Conservation (phyloP, 2,797 vertebrate genomes). For the Pipistrellus pygmaeus region DNA sequence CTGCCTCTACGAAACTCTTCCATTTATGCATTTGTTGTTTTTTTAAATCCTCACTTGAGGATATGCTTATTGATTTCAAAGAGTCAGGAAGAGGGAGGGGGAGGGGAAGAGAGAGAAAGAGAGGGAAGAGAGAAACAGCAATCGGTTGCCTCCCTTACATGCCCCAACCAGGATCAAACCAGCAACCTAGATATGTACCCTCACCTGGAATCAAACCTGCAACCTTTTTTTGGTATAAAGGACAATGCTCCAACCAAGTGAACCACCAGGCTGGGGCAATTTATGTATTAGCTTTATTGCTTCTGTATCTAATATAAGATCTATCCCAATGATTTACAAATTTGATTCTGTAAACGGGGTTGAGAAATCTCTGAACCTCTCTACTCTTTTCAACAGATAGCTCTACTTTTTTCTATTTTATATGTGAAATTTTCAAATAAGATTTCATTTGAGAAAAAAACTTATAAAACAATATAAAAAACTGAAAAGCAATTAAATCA, state of each 20-base stretch:
- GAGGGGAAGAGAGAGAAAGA: not conserved
- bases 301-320: constrained; percentile 17
- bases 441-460: constrained; percentile 6
- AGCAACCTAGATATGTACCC: not conserved
- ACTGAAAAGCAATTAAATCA: constrained; percentile 29
- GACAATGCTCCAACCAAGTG: not conserved
- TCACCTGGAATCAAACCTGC: not conserved
- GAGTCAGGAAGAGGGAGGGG: not conserved
- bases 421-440: not conserved
- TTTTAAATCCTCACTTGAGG: not conserved
- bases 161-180: not conserved
- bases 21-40: not conserved
- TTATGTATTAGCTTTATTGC: not conserved
- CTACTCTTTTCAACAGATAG: not conserved
- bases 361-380: not conserved
- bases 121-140: not conserved
- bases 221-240: not conserved
- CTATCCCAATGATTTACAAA: not conserved
- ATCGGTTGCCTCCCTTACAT: not conserved
- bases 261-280: not conserved
- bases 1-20: not conserved
- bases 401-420: not conserved
- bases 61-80: not conserved
- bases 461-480: not conserved
- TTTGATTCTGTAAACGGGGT: not conserved